Base-by-base conservation (phyloP, 2,888 invertebrate species). In the Pseudoips prasinana region DNA sequence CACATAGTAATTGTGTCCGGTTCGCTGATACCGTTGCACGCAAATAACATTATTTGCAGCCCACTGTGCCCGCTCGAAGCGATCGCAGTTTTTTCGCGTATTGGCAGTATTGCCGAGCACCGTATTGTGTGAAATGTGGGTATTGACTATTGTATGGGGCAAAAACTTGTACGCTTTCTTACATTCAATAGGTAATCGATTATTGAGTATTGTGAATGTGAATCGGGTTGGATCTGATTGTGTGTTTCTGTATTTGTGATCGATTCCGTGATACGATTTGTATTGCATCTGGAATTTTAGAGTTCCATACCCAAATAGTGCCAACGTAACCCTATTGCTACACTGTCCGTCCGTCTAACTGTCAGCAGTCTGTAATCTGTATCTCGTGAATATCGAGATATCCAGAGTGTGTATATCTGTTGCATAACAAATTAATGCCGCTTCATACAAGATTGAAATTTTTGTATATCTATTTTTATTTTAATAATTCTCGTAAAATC, bases 1-100 rank as follows among this genome's bases (percentile, higher is more conserved):
- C 63, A 63, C 65, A 66, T 53, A 42, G 51, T 40, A 42, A 47
- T 54, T 45, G 55, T 48, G 59, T 66, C 64, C 61, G 64, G 61
- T 57, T 47, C 44, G 34, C 20, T 37, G 39, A 42, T 61, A 64
- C 66, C 65, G 66, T 66, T 64, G 50, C 29, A 46, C 46, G 48
- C 46, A 56, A 59, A 59, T 59, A 33, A 53, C 45, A 46, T 51
- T 49, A 49, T 47, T 52, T 41, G 29, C n/a, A 20, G 20, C 20
- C 5, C 14, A 14, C 3, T 14, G 5, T 14, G 2, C 14, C 20
- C 3, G 7, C 22, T 29, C 22, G 29, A 14, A 22, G 8, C 11
- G 22, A 14, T 8, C 4, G 22, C n/a, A 11, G 8, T 10, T 22
- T 22, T 29, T 20, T 20, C 20, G 20, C 20, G 7, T 20, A 19